Evolutionary conservation across 1,140 invertebrate species (phyloP).

Genomic region (Arion vulgaris): DNA sequence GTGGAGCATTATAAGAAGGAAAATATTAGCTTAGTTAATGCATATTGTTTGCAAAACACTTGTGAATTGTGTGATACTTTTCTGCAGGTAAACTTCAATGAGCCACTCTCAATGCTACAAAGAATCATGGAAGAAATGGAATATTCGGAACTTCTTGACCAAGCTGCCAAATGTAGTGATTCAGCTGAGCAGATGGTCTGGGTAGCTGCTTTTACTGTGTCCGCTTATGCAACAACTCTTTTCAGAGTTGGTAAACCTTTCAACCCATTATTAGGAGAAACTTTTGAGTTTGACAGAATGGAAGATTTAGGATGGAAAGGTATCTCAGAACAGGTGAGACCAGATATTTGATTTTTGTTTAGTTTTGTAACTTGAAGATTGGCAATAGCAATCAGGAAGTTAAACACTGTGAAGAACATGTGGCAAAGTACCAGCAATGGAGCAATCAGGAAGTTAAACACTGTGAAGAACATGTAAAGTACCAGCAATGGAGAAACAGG

Average conservation of each 20-base stretch:
- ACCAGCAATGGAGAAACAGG: too few relatives aligned
- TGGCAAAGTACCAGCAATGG: too few relatives aligned
- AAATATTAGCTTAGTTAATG: too few relatives aligned
- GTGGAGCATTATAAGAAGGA: too few relatives aligned
- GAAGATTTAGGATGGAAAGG: conserved; percentile 96
- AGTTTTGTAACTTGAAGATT: too few relatives aligned
- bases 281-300: conserved; percentile 95
- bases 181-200: conserved; percentile 93
- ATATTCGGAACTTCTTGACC: conserved; percentile 92
- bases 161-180: conserved; percentile 82
- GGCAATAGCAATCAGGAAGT: too few relatives aligned
- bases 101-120: conserved; percentile 98
- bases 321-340: conserved; percentile 88
- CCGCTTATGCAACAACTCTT: conserved; percentile 92
- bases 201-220: conserved; percentile 96
- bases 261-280: conserved; percentile 87
- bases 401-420: too few relatives aligned
- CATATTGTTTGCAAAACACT: too few relatives aligned
- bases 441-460: too few relatives aligned
- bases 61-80: too few relatives aligned
- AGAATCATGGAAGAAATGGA: conserved; percentile 98
- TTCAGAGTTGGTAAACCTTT: conserved; percentile 76
- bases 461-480: too few relatives aligned
- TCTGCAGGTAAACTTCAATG: conserved; percentile 94
- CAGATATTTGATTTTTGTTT: background rate